phyloP scores from a whole-genome alignment of 2,113 vertebrate genomes.

The Serinus canaria region DNA sequence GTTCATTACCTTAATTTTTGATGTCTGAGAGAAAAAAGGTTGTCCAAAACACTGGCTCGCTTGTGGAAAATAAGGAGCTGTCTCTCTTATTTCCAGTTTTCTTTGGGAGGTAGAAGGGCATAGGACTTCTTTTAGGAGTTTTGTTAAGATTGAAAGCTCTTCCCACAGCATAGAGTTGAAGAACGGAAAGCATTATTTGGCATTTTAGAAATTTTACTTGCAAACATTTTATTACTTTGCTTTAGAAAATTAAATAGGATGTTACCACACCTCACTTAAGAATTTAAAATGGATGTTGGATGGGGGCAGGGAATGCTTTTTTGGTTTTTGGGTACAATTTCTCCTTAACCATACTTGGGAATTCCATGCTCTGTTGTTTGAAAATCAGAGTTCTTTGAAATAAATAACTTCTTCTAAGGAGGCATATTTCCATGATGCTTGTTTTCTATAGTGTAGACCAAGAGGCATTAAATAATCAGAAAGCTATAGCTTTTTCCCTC shows the following conservation, averaged over 20 bases:
- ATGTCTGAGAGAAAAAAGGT: neutral
- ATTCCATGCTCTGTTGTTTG: neutral
- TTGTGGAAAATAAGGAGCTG: neutral
- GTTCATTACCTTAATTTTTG: neutral
- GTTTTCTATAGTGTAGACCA: neutral
- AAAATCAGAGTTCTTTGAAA: neutral
- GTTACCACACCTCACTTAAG: neutral
- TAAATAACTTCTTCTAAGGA: neutral
- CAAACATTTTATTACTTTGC: neutral
- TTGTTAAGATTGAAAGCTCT: neutral
- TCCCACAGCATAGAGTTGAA: neutral
- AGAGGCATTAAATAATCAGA: neutral
- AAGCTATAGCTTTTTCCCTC: neutral
- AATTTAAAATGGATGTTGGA: neutral
- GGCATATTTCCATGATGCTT: neutral
- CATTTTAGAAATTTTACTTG: neutral
- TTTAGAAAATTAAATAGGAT: neutral
- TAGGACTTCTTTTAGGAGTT: neutral
- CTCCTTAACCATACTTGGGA: neutral
- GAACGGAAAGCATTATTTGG: constrained; percentile 11
- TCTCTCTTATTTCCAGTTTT: neutral
- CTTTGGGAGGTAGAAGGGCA: neutral
- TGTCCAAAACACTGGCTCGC: neutral
- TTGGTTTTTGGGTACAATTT: neutral
- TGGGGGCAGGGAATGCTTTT: neutral